A percentile compares a stretch with the other conserved stretches of the same genome.
Evolutionary conservation across 2,888 invertebrate species (phyloP).

Genomic region (Cantharis lateralis): DNA sequence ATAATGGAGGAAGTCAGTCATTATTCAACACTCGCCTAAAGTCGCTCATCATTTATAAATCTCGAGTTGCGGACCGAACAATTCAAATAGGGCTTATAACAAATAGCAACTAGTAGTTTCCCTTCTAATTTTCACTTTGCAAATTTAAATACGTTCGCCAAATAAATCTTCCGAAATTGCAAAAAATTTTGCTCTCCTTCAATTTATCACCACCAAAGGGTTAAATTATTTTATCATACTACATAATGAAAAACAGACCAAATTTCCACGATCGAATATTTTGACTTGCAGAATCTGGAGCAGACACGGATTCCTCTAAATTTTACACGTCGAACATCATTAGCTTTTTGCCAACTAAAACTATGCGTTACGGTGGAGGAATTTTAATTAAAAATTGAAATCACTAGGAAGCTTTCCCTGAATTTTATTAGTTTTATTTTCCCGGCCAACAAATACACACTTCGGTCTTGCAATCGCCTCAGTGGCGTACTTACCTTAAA

Average conservation of each 20-base stretch:
- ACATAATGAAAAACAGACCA: not conserved
- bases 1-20: slow-evolving; percentile 52
- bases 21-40: slow-evolving; percentile 49
- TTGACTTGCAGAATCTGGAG: not conserved
- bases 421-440: not conserved
- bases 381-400: slow-evolving; percentile 3
- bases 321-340: not conserved
- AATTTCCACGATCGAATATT: not conserved
- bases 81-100: slow-evolving; percentile 30
- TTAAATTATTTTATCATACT: not conserved
- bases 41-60: slow-evolving; percentile 48
- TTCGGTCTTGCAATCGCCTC: not conserved
- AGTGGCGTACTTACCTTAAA: too few relatives aligned
- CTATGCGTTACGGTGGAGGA: not conserved
- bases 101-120: slow-evolving; percentile 35
- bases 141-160: not conserved
- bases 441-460: not conserved
- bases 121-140: slow-evolving; percentile 2
- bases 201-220: not conserved
- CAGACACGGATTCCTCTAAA: not conserved
- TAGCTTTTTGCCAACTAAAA: not conserved
- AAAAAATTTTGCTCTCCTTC: not conserved
- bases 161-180: not conserved
- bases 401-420: not conserved
- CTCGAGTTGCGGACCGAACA: slow-evolving; percentile 29